Base-by-base conservation (phyloP, 2,888 invertebrate genomes). In the Plagodis pulveraria region DNA sequence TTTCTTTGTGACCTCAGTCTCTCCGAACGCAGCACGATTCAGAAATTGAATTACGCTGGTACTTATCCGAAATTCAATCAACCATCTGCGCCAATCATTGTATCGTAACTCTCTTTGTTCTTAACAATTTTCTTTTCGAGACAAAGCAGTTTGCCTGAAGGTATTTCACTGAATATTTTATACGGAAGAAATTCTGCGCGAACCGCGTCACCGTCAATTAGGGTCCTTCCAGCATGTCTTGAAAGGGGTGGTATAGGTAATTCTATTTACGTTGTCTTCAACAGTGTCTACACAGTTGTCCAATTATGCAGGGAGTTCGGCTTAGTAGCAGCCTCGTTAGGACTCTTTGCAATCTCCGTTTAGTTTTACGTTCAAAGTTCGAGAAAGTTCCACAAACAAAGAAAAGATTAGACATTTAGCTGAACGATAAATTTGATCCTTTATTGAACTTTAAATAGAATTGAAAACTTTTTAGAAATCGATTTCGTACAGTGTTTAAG, bases 61-160 rank as follows among this genome's bases (percentile, higher is more conserved):
- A 57, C 62, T 62, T 61, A 58, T 56, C 56, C 65, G 58, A 63
- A 72, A 74, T 70, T 73, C 66, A 67, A 75, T 73, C 65, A 63
- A 63, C 59, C 59, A 59, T 56, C 65, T 66, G 59, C 64, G 65
- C 67, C 73, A 74, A 76, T 71, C 72, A 68, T 72, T 67, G 67
- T 58, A 77, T 69, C 66, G 65, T 67, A 67, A 71, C 68, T 75
- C 60, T 66, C 63, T 72, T 77, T 76, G 74, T 77, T 76, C 70
- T 72, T 41, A 47, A 67, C 71, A 73, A 76, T 74, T 73, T 69
- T 71, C 70, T 73, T 73, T 67, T 32, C 10, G 38, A 56, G 58
- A 62, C 55, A 55, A 65, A 63, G 61, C 58, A 60, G 58, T 48
- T 55, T 45, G 64, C 68, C 56, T 50, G 49, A 58, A 58, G 67